These are phyloP conservation scores for Eonycteris spelaea DNA, from an alignment of 2,113 vertebrate species.

Conservation along the genomic window DNA sequence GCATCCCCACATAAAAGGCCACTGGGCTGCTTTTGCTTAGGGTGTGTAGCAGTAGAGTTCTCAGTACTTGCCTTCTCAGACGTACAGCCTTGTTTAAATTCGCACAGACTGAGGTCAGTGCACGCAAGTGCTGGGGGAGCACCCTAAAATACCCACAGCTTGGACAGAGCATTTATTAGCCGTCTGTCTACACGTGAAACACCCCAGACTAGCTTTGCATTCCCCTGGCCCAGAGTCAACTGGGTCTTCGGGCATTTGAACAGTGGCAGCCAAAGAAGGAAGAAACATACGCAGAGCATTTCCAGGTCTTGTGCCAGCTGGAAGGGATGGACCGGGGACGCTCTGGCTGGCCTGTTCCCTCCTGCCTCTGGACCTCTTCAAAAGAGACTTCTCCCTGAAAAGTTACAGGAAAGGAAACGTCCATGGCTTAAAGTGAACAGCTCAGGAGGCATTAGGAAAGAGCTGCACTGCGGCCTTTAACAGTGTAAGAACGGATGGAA, in stretches of 20 bases:
- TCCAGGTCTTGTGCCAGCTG: background rate
- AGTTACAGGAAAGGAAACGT: background rate
- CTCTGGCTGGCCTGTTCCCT: background rate
- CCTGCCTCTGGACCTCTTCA: background rate
- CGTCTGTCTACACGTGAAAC: background rate
- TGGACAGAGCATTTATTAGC: background rate
- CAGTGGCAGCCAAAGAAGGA: constrained; percentile 36
- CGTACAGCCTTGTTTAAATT: background rate
- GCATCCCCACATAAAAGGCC: rapidly evolving
- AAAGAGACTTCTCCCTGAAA: background rate
- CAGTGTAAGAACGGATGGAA: background rate
- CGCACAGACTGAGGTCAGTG: background rate
- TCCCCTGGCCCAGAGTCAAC: background rate
- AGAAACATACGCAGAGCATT: background rate
- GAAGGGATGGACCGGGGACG: background rate
- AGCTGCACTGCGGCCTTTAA: background rate
- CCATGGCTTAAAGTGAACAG: background rate
- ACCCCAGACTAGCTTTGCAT: background rate
- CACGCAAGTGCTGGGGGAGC: background rate
- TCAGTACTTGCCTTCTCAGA: background rate
- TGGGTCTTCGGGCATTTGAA: background rate
- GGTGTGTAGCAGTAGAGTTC: rapidly evolving
- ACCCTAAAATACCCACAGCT: background rate
- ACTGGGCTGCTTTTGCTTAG: background rate
- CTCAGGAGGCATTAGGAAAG: background rate